Base-by-base conservation (phyloP, 2,888 invertebrate species). In the Cryptosula pallasiana region DNA sequence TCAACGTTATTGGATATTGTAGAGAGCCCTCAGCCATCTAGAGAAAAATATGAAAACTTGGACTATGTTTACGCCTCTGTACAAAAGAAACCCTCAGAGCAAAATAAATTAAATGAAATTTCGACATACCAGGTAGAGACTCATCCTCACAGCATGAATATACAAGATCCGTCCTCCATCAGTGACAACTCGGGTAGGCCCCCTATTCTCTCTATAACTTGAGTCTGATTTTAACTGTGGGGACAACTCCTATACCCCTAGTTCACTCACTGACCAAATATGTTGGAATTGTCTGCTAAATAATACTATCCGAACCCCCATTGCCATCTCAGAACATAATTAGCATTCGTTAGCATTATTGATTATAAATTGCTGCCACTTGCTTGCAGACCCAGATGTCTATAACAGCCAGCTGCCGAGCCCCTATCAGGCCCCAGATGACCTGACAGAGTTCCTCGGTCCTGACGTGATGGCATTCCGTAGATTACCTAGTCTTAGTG, bases 21-120 rank as follows among this genome's bases (percentile, higher is more conserved):
- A 25, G 63, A 63, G 34, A 63, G 63, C n/a, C 63, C 63, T 29
- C 5, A 5, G 3, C 45, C 5, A 45, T 32, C 63, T 13, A 27
- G 13, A 5, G 29, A 63, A 32, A 16, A 27, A 27, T 25, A 25
- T 20, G 25, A 63, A 32, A 63, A 63, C n/a, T 34, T 63, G 5
- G 63, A 63, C 63, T 63, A 63, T 32, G 32, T 34, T 13, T 63
- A 63, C n/a, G 63, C 63, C 2, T 63, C 63, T n/a, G 32, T 63
- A 27, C 63, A 63, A n/a, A 63, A 63, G 63, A 63, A 63, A 32
- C 27, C 63, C 3, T 63, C 63, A 2, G 63, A 63, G n/a, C 63
- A 63, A n/a, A 63, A 63, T n/a, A 63, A 63, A 32, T 25, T 63
- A 32, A 63, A 63, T 32, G 63, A 63, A 13, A 32, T 32, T 13